Base-by-base conservation (phyloP, 2,888 invertebrate genomes). In the Tholera decimalis region DNA sequence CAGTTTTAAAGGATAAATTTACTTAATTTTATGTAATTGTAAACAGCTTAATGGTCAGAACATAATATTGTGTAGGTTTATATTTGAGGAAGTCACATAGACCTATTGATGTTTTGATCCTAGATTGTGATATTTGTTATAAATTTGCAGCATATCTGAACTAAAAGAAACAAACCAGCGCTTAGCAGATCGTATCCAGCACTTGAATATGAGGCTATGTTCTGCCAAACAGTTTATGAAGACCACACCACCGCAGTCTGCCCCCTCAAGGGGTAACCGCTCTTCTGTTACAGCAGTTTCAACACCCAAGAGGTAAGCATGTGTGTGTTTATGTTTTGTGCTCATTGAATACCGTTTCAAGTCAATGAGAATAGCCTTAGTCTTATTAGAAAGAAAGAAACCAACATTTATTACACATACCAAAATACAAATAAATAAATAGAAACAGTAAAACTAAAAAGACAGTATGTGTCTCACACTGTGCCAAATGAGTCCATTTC, bases 141-240 rank as follows among this genome's bases (percentile, higher is more conserved):
- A 3, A 47, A 13, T 43, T 85, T 81, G 15, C 83, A 95, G 95
- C 1, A 89, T 94, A 77, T 67, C 76, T 13, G 89, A 94, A 24
- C 63, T 94, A 11, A 90, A 86, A 59, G 86, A 82, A 33, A 76
- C 83, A 0, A 94, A 94, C 71, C 89, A 89, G 11, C 82, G 82
- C 13, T 74, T 94, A 66, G 62, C 88, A 0, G 93, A 93, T n/a
- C 86, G 88, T 43, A 86, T 93, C 4, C 84, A 88, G 0, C 70
- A 87, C 6, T 74, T 94, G 1, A 94, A 91, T 66, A 91, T 91
- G 89, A 84, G 87, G 33, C 82, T 95, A 30, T 92, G 93, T 61
- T 91, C 94, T 0, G 89, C 91, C 0, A 94, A 92, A 71, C 94
- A 94, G 80, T 94, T 94, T 72, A 70, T 89, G 5, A 90, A 88